These are phyloP conservation scores for Escarpia spicata DNA, from an alignment of 2,888 invertebrate genomes.

Conservation along the genomic window DNA sequence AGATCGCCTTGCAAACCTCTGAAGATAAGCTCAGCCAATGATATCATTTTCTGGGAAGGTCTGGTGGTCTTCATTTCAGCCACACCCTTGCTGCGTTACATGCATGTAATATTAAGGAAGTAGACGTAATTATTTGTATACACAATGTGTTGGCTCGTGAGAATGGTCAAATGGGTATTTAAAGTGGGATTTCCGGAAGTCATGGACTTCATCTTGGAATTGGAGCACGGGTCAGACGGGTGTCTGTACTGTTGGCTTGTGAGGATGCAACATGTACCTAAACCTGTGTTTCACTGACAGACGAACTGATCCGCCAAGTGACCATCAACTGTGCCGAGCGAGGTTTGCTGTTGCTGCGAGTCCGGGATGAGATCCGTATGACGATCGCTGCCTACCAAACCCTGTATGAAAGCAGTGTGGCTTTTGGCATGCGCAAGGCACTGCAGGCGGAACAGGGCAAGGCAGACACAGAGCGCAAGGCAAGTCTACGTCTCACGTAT, in stretches of 20 bases:
- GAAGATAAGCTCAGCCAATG: no score
- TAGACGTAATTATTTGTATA: no score
- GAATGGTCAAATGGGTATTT: no score
- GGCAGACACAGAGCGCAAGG: constrained; percentile 64
- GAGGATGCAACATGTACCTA: neutral
- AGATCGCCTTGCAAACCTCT: no score
- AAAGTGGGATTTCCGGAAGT: no score
- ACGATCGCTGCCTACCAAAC: constrained; percentile 97
- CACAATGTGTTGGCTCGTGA: no score
- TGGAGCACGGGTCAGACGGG: no score
- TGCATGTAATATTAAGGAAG: neutral
- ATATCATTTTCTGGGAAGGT: no score
- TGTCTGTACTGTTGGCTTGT: neutral
- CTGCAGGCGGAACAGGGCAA: constrained; percentile 91
- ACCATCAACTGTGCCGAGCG: constrained; percentile 97
- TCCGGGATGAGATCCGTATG: constrained; percentile 95
- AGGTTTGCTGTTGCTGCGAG: constrained; percentile 88
- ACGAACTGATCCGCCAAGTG: constrained; percentile 90
- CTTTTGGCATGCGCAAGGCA: constrained; percentile 98
- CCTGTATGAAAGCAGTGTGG: constrained; percentile 95
- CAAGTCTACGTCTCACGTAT: constrained; percentile 32
- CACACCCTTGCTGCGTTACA: no score
- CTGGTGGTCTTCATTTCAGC: no score
- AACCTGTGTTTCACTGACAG: constrained; percentile 62
- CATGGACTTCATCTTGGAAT: no score